phyloP scores from a whole-genome alignment of 2,113 vertebrate genomes.

The Fregata magnificens region DNA sequence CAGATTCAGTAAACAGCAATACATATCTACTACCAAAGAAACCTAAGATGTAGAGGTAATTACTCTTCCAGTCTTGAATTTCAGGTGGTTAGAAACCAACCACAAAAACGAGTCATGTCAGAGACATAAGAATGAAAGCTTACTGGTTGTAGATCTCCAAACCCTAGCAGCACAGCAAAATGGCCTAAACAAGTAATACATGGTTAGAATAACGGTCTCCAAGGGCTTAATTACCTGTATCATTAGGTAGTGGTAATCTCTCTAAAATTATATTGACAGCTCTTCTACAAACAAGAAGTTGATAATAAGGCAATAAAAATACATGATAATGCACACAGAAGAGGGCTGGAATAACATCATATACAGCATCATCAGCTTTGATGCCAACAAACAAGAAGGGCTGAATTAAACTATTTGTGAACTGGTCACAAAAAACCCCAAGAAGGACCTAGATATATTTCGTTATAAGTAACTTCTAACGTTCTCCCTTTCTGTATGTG shows the following conservation, averaged over 20 bases:
- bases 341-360: not conserved
- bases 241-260: slow-evolving; percentile 54
- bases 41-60: not conserved
- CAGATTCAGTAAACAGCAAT: not conserved
- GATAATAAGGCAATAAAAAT: slow-evolving; percentile 55
- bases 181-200: not conserved
- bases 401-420: not conserved
- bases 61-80: not conserved
- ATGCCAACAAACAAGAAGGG: not conserved
- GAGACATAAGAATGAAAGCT: not conserved
- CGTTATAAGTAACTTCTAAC: not conserved
- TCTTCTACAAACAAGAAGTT: slow-evolving; percentile 29
- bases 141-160: not conserved
- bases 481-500: not conserved
- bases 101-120: not conserved
- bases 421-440: not conserved
- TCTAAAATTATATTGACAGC: slow-evolving; percentile 50
- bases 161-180: not conserved
- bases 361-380: not conserved
- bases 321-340: not conserved
- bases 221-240: slow-evolving; percentile 68
- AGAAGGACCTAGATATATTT: not conserved
- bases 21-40: not conserved
- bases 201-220: slow-evolving; percentile 33
- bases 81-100: not conserved